phyloP scores from a whole-genome alignment of 2,797 vertebrate species.

The Ibycter americanus region DNA sequence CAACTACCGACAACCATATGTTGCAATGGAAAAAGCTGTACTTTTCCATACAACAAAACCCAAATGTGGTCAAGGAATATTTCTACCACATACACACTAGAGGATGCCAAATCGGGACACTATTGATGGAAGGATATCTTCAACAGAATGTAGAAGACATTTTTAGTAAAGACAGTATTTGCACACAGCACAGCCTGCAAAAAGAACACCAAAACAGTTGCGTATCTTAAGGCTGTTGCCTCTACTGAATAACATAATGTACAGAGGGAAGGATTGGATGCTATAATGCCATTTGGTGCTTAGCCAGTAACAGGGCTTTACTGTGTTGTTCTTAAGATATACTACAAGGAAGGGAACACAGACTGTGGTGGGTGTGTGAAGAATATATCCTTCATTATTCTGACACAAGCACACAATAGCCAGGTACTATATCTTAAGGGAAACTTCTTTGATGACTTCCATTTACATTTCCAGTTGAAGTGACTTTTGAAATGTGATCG shows the following conservation, averaged over 20 bases:
- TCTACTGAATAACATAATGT: background rate
- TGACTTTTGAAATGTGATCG: constrained; percentile 1
- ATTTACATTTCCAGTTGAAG: background rate
- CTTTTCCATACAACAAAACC: background rate
- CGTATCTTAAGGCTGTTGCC: background rate
- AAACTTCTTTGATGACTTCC: background rate
- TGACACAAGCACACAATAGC: background rate
- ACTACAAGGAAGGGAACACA: background rate
- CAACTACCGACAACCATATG: background rate
- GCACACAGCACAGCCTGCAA: background rate
- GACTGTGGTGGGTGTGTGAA: background rate
- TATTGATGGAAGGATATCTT: background rate
- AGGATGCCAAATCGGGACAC: background rate
- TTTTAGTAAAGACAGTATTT: background rate
- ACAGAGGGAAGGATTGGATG: background rate
- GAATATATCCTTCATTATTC: background rate
- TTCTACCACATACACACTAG: background rate
- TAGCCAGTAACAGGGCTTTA: background rate
- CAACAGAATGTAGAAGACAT: background rate
- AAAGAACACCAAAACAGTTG: background rate
- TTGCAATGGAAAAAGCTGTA: background rate
- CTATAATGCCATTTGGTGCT: background rate
- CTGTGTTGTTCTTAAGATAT: background rate
- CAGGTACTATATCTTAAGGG: background rate
- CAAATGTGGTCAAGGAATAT: background rate